phyloP scores from a whole-genome alignment of 2,113 vertebrate species.

The Rhipidura dahli region DNA sequence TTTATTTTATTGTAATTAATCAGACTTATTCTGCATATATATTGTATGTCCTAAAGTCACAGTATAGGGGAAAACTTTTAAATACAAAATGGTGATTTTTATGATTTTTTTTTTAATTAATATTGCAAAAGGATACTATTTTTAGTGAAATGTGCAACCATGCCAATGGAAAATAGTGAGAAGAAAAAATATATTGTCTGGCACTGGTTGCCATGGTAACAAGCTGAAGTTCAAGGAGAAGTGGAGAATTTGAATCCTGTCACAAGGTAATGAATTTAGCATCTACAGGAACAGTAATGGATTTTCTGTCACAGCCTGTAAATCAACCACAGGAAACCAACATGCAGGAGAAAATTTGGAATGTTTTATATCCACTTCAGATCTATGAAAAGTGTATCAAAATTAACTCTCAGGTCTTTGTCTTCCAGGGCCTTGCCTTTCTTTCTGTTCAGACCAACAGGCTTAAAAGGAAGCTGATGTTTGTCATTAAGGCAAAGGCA shows the following conservation, averaged over 20 bases:
- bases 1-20: background rate
- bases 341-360: constrained; percentile 51
- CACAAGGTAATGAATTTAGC: constrained; percentile 79
- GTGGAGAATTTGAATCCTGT: constrained; percentile 71
- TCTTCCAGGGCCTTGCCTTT: background rate
- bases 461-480: background rate
- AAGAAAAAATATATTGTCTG: constrained; percentile 56
- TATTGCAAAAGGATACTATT: constrained; percentile 36
- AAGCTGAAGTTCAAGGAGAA: constrained; percentile 73
- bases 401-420: constrained; percentile 21
- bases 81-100: background rate
- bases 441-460: background rate
- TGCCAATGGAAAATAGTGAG: constrained; percentile 48
- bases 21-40: background rate
- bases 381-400: constrained; percentile 22
- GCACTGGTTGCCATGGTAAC: constrained; percentile 71
- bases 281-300: constrained; percentile 77
- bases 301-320: constrained; percentile 77
- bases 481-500: background rate
- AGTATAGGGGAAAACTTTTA: background rate
- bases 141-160: constrained; percentile 45
- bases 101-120: background rate
- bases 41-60: background rate
- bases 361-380: constrained; percentile 59
- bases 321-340: constrained; percentile 70